Percentiles rank a stretch among this genome's conserved stretches.
These are phyloP conservation scores for Xyrichtys novacula DNA, from an alignment of 2,797 vertebrate genomes.

Conservation along the genomic window DNA sequence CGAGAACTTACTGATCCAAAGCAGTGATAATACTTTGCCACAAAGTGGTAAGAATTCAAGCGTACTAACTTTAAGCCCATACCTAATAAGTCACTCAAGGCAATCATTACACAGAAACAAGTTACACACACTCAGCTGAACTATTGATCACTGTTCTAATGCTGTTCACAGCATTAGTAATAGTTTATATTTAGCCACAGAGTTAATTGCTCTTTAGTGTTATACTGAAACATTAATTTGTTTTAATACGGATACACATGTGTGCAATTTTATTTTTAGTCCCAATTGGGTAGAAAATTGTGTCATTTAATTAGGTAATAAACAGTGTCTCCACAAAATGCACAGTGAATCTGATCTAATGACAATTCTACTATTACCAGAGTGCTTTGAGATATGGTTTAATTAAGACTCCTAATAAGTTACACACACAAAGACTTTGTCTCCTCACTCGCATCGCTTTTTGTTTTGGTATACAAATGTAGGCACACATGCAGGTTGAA, in stretches of 20 bases:
- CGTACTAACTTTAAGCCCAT: not conserved
- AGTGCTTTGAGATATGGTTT: no score
- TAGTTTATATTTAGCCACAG: not conserved
- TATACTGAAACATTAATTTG: not conserved
- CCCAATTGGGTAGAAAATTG: no score
- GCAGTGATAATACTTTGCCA: not conserved
- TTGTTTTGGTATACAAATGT: not conserved
- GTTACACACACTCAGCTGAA: not conserved
- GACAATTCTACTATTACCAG: no score
- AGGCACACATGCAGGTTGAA: not conserved
- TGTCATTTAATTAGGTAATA: no score
- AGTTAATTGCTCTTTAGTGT: not conserved
- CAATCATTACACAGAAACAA: constrained; percentile 26
- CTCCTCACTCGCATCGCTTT: not conserved
- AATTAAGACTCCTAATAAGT: no score
- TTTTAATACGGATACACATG: no score
- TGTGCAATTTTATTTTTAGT: no score
- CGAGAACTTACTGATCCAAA: not conserved
- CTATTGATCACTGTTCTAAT: not conserved
- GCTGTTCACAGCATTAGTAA: not conserved
- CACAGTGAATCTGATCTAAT: no score
- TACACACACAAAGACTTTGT: not conserved
- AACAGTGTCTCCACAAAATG: no score
- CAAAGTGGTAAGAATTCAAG: not conserved
- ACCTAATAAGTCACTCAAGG: not conserved